Conservation (phyloP, 1,140 invertebrate species). For the Drosophila ogumai region DNA sequence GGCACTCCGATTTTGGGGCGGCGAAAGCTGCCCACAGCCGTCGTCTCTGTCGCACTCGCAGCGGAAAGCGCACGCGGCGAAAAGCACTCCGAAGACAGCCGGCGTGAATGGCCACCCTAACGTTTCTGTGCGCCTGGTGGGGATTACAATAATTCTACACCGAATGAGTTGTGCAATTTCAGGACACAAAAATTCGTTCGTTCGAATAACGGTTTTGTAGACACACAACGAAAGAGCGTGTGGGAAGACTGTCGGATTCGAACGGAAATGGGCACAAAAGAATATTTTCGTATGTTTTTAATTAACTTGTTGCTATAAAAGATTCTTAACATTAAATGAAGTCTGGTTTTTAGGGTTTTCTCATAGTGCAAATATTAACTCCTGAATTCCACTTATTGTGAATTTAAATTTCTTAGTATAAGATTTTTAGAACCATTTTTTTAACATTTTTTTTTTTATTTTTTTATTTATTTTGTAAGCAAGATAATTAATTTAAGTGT, state of each 20-base stretch:
- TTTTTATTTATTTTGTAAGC: neutral
- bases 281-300: neutral
- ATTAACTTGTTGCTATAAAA: neutral
- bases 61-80: conserved; percentile 12
- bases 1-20: neutral
- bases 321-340: too few species aligned
- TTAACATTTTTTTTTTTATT: neutral
- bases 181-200: conserved; percentile 39
- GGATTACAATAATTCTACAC: conserved; percentile 83
- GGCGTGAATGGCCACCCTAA: neutral
- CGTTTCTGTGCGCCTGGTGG: conserved; percentile 62
- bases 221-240: conserved; percentile 55
- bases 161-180: conserved; percentile 81
- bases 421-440: neutral
- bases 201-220: conserved; percentile 51
- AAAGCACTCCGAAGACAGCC: conserved; percentile 61
- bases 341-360: neutral
- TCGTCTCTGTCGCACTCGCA: conserved; percentile 42
- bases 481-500: conserved; percentile 1
- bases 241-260: neutral
- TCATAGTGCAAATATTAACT: neutral
- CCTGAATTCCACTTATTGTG: too few species aligned
- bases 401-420: neutral
- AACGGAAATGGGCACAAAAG: neutral
- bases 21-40: conserved; percentile 47